Evolutionary conservation across 37 sponge, comb jelly and placozoan species (phyloP).

Genomic region (Crambe crambe): DNA sequence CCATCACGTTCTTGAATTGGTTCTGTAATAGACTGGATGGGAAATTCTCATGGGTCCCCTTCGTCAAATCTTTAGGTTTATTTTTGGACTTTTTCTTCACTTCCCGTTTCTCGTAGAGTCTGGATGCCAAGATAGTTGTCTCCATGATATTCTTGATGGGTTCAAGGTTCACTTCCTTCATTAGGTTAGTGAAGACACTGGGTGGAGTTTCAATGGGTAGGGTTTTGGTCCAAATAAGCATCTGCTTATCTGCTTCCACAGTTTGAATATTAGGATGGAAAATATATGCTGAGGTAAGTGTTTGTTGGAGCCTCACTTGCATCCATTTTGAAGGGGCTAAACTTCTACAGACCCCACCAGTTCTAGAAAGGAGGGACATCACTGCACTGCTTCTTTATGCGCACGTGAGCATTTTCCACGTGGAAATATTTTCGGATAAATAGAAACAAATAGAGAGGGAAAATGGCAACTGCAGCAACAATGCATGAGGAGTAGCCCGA

Average conservation of each 20-base stretch:
- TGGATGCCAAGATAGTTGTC: conserved; percentile 19
- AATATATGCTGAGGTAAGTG: conserved; percentile 26
- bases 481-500: neutral
- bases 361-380: too few relatives aligned
- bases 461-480: conserved; percentile 1
- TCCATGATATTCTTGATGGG: conserved; percentile 5
- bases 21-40: conserved; percentile 47
- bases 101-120: conserved; percentile 46
- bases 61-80: conserved; percentile 16
- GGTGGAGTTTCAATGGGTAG: conserved; percentile 20
- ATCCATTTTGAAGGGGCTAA: neutral
- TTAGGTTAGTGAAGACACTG: neutral
- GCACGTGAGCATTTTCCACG: conserved; percentile 20
- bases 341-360: neutral
- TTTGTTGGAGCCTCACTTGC: neutral
- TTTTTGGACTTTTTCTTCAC: conserved; percentile 13
- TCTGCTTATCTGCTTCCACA: conserved; percentile 53
- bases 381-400: neutral
- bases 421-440: conserved; percentile 16
- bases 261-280: conserved; percentile 49
- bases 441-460: neutral
- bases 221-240: conserved; percentile 59
- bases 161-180: conserved; percentile 10
- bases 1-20: conserved; percentile 24
- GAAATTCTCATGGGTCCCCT: conserved; percentile 27